Percentiles rank a stretch among this genome's conserved stretches.
These are phyloP conservation scores for Ditula angustiorana DNA, from an alignment of 2,888 invertebrate genomes.

Conservation along the genomic window DNA sequence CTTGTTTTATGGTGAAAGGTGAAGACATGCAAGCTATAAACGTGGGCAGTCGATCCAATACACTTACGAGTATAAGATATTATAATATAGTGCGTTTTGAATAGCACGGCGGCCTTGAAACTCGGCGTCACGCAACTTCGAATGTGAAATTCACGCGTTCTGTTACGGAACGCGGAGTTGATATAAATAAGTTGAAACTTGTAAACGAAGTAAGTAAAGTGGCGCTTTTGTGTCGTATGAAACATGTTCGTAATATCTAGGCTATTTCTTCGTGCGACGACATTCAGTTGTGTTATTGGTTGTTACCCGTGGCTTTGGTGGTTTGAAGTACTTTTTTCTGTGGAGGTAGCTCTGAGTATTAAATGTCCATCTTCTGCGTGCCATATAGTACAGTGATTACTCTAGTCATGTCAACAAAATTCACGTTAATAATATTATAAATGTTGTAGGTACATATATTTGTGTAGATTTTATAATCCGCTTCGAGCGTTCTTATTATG, in stretches of 20 bases:
- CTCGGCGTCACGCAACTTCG: conserved; percentile 25
- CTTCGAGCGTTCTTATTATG: no score
- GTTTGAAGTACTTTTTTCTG: no score
- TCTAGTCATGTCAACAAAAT: no score
- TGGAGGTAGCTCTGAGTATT: no score
- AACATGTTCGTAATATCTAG: not conserved
- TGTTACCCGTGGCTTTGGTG: no score
- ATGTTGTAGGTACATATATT: no score
- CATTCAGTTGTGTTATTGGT: no score
- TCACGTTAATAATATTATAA: no score
- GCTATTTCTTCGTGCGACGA: no score
- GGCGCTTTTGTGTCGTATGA: not conserved
- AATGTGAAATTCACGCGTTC: conserved; percentile 25
- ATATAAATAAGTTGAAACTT: conserved; percentile 12
- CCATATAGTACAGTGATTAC: no score
- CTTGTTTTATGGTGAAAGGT: not conserved
- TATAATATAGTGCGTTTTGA: conserved; percentile 20
- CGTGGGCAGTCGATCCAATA: not conserved
- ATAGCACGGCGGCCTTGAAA: conserved; percentile 26
- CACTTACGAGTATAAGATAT: conserved; percentile 18
- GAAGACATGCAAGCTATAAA: conserved; percentile 16
- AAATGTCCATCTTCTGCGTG: no score
- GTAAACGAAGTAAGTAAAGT: not conserved
- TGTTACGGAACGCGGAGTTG: conserved; percentile 11
- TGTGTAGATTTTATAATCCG: no score